Evolutionary conservation across 2,113 vertebrate genomes (phyloP), one percentile per base, ranked within the genome.

Genomic region (Leptodactylus fuscus): DNA sequence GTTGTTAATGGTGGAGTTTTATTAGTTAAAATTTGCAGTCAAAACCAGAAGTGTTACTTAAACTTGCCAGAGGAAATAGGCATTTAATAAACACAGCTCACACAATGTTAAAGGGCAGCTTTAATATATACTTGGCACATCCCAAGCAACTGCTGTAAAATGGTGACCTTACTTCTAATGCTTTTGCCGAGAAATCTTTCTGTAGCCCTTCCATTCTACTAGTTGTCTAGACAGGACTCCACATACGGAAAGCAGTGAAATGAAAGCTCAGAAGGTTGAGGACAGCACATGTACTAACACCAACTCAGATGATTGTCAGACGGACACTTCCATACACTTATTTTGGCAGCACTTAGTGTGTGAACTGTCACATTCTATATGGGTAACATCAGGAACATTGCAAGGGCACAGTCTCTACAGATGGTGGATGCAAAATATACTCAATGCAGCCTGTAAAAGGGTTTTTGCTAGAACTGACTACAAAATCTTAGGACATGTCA

Each of bases 1-100:
- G 65, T 22, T 69, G 65, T 36, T 20, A 69, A 69, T 69, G 65
- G 65, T 38, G 65, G 8, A 38, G 65, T 69, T 69, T 69, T 69
- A 69, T 69, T 69, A 20, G 7, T 69, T 38, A 69, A 69, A 69
- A 38, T 69, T 69, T 69, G 65, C 65, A 38, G 65, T 69, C 60
- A 69, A 69, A 38, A 69, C 16, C 65, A 38, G 29, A 67, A 67
- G 18, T 69, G 65, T 69, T 38, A 22, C 34, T 69, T 69, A 69
- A 69, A 69, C 1, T 69, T 69, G 34, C 34, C 65, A 69, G 38
- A 69, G 34, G 65, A 22, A 69, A 67, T 2, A 9, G 34, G 65
- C 34, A 7, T 38, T 69, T 69, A 22, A 16, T 9, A 20, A 36
- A 38, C 36, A 38, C 18, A 38, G 34, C 65, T 36, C 65, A 69